These are phyloP conservation scores for Dendrocopos noguchii DNA, from an alignment of 2,113 vertebrate species.

Conservation along the genomic window DNA sequence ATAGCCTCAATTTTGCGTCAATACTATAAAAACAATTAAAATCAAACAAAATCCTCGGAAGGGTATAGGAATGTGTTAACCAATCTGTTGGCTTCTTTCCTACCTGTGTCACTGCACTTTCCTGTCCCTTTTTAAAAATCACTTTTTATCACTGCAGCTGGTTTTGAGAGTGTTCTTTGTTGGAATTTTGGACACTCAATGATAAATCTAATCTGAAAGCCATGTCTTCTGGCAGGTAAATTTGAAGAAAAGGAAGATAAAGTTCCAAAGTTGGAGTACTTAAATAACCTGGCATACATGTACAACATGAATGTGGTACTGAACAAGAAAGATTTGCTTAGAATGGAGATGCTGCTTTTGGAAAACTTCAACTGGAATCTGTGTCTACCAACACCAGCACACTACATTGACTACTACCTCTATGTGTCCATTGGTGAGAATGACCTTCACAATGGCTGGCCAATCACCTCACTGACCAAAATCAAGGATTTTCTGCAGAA, in stretches of 20 bases:
- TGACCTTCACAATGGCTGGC: conserved; percentile 89
- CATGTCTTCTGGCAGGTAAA: conserved; percentile 79
- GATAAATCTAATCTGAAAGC: neutral
- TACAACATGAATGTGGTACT: conserved; percentile 84
- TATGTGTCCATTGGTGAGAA: conserved; percentile 82
- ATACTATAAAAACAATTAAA: neutral
- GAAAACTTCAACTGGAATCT: conserved; percentile 92
- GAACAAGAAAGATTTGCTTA: conserved; percentile 86
- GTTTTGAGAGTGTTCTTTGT: neutral
- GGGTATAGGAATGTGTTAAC: neutral
- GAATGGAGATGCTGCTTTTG: conserved; percentile 88
- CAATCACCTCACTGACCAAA: conserved; percentile 82
- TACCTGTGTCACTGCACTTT: neutral
- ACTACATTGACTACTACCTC: conserved; percentile 97
- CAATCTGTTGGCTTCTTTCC: neutral
- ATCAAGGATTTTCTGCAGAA: conserved; percentile 89
- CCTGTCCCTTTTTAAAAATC: neutral
- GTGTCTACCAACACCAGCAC: conserved; percentile 91
- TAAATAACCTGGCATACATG: conserved; percentile 85
- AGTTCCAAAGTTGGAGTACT: conserved; percentile 88
- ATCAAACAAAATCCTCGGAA: neutral
- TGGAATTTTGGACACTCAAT: neutral
- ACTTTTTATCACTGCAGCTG: neutral
- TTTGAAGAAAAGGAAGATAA: conserved; percentile 92
- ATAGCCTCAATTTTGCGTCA: neutral